Evolutionary conservation across 2,888 invertebrate genomes (phyloP).

Genomic region (Machimus rusticus): DNA sequence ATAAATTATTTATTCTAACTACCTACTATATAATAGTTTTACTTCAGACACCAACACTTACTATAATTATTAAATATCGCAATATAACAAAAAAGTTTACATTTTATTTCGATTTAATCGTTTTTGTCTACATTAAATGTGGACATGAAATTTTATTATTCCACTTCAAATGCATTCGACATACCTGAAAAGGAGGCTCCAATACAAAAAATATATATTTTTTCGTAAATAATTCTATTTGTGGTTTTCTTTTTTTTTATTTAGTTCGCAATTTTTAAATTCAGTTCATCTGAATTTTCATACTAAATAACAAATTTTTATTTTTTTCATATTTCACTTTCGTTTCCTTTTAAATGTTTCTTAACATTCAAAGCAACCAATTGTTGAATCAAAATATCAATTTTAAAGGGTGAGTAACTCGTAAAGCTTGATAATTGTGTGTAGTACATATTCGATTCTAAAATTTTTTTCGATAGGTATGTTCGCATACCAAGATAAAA

Average conservation of each 20-base stretch:
- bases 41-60: slow-evolving; percentile 38
- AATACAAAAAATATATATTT: slow-evolving; percentile 25
- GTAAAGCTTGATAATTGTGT: background rate
- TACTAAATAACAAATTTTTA: background rate
- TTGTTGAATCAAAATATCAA: background rate
- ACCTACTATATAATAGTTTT: slow-evolving; percentile 8
- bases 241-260: background rate
- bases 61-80: slow-evolving; percentile 19
- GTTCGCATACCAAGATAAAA: too few relatives aligned
- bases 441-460: too few relatives aligned
- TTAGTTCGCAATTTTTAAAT: background rate
- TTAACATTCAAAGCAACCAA: background rate
- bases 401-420: background rate
- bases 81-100: slow-evolving; percentile 1
- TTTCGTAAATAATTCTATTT: slow-evolving; percentile 1
- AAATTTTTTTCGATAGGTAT: too few relatives aligned
- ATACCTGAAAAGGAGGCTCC: background rate
- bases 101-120: background rate
- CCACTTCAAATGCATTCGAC: background rate
- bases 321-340: background rate
- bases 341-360: background rate
- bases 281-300: background rate
- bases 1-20: slow-evolving; percentile 37
- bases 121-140: background rate
- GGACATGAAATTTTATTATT: background rate